Conservation (phyloP, 2,113 vertebrate genomes). For the Noturus placidus region DNA sequence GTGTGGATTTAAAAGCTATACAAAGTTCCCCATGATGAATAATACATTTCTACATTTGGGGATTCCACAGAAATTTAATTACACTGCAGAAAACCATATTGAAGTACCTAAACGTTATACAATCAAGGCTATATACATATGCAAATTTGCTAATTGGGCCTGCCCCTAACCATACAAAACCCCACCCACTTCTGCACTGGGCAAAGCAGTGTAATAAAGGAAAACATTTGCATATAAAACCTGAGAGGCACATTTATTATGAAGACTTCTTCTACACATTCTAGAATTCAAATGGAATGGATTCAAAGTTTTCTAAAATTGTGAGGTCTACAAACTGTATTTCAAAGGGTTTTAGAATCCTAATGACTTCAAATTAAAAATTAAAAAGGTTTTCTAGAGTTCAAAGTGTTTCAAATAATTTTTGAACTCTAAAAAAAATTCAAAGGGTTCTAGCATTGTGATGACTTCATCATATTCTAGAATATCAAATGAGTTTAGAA, state of each 20-base stretch:
- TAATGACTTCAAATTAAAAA: too few relatives aligned
- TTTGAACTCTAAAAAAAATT: too few relatives aligned
- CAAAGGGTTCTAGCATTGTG: too few relatives aligned
- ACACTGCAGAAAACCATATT: neutral
- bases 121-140: neutral
- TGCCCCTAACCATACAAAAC: neutral
- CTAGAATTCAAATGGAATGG: too few relatives aligned
- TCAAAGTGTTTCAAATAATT: too few relatives aligned
- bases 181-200: neutral
- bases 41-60: neutral
- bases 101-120: neutral
- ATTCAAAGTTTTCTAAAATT: too few relatives aligned
- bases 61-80: neutral
- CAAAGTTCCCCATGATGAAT: neutral
- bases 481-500: too few relatives aligned
- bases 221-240: neutral
- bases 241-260: neutral
- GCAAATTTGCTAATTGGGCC: neutral
- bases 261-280: too few relatives aligned
- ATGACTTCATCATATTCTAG: too few relatives aligned
- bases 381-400: too few relatives aligned
- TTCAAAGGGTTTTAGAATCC: too few relatives aligned
- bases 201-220: neutral
- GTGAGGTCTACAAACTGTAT: too few relatives aligned
- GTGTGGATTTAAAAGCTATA: neutral